Base-by-base conservation (phyloP, 1,140 invertebrate species). In the Plodia interpunctella region DNA sequence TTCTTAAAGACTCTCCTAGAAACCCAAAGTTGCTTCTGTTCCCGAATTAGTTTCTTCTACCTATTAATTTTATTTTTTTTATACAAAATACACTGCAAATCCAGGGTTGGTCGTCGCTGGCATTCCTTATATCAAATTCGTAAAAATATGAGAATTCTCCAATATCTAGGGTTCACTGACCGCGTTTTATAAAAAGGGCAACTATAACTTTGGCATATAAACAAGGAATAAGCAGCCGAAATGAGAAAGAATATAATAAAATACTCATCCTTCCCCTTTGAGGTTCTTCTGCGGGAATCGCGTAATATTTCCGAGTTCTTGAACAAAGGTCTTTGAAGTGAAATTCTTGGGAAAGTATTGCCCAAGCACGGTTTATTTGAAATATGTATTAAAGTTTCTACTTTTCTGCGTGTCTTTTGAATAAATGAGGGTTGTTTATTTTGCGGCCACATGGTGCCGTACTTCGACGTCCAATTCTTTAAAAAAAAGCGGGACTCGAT, bases 261-360 rank as follows among this genome's bases (percentile, higher is more conserved):
- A 83, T 81, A 72, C 69, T 67, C 13, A 15, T 44, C 38, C 38
- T n/a, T 15, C 38, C 59, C n/a, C 72, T 80, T 82, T 80, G 80
- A 76, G 61, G 55, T 44, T 62, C 77, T 80, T 78, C 82, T 71
- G 70, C 68, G 70, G 72, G 66, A 62, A 77, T 80, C 73, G 77
- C 63, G 74, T 78, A 82, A 84, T 84, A 83, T 87, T 80, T 83
- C 80, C 75, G 76, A 82, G 72, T 77, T 70, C 63, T 64, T 83
- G 81, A 78, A 78, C 81, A 84, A 81, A 84, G 78, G 72, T 5
- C 62, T 80, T 80, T 79, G 72, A 80, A 78, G 74, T 65, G 70
- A 70, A 77, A 83, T 78, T 76, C 74, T 69, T 72, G 66, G 59
- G 63, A 50, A 63, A 71, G 66, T 65, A 69, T 60, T 67, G 51